Evolutionary conservation across 2,888 invertebrate genomes (phyloP).

Genomic region (Dendrolimus pini): DNA sequence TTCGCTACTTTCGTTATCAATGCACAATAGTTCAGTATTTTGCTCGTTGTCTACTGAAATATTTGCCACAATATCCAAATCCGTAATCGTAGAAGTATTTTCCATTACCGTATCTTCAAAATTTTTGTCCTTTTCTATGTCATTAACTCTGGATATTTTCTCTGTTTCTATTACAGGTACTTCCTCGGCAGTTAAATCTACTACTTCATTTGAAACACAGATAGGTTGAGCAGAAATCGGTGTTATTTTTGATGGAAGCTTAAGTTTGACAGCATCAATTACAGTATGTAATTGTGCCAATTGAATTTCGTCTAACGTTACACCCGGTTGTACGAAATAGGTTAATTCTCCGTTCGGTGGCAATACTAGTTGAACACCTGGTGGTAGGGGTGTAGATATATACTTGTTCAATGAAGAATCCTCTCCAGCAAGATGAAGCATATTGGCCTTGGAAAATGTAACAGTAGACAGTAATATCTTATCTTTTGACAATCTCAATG

Average conservation of each 20-base stretch:
- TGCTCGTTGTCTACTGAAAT: too few relatives aligned
- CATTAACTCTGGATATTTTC: too few relatives aligned
- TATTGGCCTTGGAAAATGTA: neutral
- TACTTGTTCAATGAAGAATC: too few relatives aligned
- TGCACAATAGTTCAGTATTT: too few relatives aligned
- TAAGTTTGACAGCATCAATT: slow-evolving; percentile 25
- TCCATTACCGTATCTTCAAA: too few relatives aligned
- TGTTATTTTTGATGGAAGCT: neutral
- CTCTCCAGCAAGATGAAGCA: neutral
- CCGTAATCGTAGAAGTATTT: too few relatives aligned
- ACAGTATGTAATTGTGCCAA: slow-evolving; percentile 26
- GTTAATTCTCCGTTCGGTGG: slow-evolving; percentile 28
- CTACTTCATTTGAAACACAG: neutral
- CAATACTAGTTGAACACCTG: slow-evolving; percentile 31
- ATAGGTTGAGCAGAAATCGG: slow-evolving; percentile 18
- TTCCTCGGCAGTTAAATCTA: neutral
- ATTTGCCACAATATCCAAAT: too few relatives aligned
- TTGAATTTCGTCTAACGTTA: slow-evolving; percentile 19
- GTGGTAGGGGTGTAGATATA: slow-evolving; percentile 17
- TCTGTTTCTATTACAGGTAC: too few relatives aligned
- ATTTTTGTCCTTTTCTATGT: too few relatives aligned
- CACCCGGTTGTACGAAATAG: slow-evolving; percentile 23
- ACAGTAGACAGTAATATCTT: neutral
- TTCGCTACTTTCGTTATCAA: too few relatives aligned
- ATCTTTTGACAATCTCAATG: slow-evolving; percentile 5